Percentiles rank a stretch among this genome's conserved stretches.
These are phyloP conservation scores for Macrobrachium nipponense DNA, from an alignment of 1,140 invertebrate species.

Conservation along the genomic window DNA sequence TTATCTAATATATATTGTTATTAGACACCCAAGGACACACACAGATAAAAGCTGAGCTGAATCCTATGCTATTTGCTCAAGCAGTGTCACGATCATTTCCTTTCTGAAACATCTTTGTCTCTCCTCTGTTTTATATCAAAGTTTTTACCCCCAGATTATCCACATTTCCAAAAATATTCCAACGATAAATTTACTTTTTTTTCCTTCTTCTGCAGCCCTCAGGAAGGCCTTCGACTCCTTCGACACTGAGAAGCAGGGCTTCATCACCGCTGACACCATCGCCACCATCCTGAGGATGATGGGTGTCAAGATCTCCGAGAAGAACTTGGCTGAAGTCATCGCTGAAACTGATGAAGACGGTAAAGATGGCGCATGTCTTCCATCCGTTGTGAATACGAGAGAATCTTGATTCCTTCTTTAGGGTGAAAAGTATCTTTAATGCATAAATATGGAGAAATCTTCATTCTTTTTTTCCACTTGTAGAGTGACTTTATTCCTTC, in stretches of 20 bases:
- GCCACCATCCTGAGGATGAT: constrained; percentile 72
- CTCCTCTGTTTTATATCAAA: no score
- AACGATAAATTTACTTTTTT: not conserved
- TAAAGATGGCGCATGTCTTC: constrained; percentile 60
- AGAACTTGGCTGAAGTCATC: constrained; percentile 72
- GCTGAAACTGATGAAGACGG: constrained; percentile 74
- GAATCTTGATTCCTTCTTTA: not conserved
- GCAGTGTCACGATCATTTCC: no score
- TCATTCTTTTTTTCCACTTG: no score
- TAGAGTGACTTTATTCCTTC: no score
- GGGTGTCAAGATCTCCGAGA: constrained; percentile 73
- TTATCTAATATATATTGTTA: not conserved
- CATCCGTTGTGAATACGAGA: not conserved
- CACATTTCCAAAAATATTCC: no score
- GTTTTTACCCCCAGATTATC: no score
- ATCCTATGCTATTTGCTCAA: no score
- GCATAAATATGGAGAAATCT: no score
- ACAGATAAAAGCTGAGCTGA: no score
- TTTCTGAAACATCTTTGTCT: no score
- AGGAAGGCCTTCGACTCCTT: constrained; percentile 74
- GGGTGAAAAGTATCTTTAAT: not conserved
- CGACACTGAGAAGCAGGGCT: constrained; percentile 73
- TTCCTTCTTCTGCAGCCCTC: constrained; percentile 66
- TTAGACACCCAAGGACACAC: no score
- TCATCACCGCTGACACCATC: constrained; percentile 73